Conservation (phyloP, 1,140 invertebrate species). For the Acromyrmex heyeri region DNA sequence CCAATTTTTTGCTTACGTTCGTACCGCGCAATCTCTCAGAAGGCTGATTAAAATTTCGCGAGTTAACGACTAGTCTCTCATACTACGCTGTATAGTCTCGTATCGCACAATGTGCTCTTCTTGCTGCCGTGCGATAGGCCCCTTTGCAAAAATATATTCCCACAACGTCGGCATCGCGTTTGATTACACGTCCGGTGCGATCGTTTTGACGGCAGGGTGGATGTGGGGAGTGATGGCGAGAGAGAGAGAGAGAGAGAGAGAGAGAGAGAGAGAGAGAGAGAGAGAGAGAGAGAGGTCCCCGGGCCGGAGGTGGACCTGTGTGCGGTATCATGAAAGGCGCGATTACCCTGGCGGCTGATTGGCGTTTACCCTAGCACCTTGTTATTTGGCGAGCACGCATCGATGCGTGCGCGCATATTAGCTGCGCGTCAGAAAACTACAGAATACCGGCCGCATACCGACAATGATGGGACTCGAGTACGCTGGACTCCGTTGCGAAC, state of each 20-base stretch:
- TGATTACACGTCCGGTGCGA: constrained; percentile 58
- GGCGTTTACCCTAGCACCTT: constrained; percentile 55
- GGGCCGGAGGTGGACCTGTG: constrained; percentile 7
- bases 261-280: not conserved
- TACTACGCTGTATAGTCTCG: not conserved
- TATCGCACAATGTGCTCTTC: constrained; percentile 32
- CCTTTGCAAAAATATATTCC: constrained; percentile 43
- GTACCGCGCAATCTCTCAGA: not conserved
- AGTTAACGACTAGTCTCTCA: constrained; percentile 3
- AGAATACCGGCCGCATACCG: constrained; percentile 42
- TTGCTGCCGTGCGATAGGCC: constrained; percentile 12
- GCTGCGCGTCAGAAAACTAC: constrained; percentile 44
- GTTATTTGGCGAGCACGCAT: constrained; percentile 59
- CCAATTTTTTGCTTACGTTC: not conserved
- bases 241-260: not conserved
- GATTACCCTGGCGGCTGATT: constrained; percentile 56
- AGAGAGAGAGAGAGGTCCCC: constrained; percentile 2
- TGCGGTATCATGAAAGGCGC: constrained; percentile 54
- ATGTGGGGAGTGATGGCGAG: not conserved
- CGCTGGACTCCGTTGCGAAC: constrained; percentile 10
- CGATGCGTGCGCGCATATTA: constrained; percentile 25
- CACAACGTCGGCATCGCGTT: constrained; percentile 59
- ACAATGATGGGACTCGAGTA: constrained; percentile 45
- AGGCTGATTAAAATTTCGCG: constrained; percentile 28
- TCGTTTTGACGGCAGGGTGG: constrained; percentile 49